These are phyloP conservation scores for Melanotus villosus DNA, from an alignment of 2,888 invertebrate genomes.

Conservation along the genomic window DNA sequence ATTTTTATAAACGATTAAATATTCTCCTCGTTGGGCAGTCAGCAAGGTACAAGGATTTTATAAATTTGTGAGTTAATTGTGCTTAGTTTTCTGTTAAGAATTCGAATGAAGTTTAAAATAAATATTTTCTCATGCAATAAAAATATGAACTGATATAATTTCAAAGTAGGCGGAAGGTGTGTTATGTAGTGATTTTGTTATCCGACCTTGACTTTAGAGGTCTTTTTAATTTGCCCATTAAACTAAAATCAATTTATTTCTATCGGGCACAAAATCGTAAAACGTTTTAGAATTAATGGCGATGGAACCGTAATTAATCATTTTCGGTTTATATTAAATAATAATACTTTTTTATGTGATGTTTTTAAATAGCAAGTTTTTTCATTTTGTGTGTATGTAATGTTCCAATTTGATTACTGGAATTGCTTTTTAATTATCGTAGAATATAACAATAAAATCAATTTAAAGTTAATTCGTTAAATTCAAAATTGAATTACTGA, in stretches of 20 bases:
- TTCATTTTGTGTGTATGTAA: no score
- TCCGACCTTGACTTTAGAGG: conserved; percentile 7
- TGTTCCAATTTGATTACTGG: no score
- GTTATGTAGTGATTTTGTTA: background rate
- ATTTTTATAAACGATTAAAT: background rate
- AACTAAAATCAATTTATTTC: conserved; percentile 7
- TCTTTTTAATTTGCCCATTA: conserved; percentile 10
- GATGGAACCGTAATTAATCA: background rate
- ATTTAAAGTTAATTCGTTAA: no score
- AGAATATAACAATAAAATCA: no score
- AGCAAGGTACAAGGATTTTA: no score
- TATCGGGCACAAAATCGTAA: background rate
- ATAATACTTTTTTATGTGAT: no score
- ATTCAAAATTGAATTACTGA: no score
- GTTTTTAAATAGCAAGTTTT: no score
- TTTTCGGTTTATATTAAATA: background rate
- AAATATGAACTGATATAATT: conserved; percentile 18
- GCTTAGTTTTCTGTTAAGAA: background rate
- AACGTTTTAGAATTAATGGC: background rate
- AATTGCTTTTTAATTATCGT: no score
- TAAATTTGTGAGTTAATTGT: no score
- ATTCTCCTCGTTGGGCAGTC: no score
- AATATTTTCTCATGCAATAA: background rate
- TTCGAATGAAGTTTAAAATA: background rate
- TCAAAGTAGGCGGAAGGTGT: conserved; percentile 11